A percentile compares a stretch with the other conserved stretches of the same genome.
phyloP scores from a whole-genome alignment of 2,797 vertebrate species.

The Lepidocolaptes lacrymiger region DNA sequence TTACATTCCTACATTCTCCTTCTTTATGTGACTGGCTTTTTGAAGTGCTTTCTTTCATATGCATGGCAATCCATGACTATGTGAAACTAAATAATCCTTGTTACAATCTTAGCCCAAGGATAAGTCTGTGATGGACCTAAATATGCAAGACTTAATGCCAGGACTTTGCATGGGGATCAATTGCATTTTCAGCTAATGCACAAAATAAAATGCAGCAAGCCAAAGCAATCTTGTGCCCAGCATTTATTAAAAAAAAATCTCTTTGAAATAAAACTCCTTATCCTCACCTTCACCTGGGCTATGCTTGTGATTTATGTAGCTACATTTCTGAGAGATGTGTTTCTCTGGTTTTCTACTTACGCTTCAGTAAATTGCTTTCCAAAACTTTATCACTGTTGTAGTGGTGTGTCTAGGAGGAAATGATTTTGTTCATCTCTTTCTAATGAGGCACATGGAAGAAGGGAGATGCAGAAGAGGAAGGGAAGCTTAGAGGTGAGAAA shows the following conservation, averaged over 20 bases:
- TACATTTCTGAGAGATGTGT: not conserved
- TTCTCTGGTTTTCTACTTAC: not conserved
- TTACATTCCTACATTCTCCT: not conserved
- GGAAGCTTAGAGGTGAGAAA: not conserved
- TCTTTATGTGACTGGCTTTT: not conserved
- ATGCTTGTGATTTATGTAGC: not conserved
- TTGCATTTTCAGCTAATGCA: not conserved
- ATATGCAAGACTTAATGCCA: not conserved
- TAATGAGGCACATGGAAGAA: not conserved
- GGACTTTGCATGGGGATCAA: not conserved
- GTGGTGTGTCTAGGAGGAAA: not conserved
- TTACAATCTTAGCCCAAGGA: not conserved
- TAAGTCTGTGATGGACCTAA: not conserved
- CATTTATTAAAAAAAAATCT: not conserved
- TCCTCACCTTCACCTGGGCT: slow-evolving; percentile 7
- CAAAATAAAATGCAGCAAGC: not conserved
- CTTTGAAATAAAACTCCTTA: slow-evolving; percentile 22
- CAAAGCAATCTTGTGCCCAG: not conserved
- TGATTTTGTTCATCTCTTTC: not conserved
- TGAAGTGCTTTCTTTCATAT: not conserved
- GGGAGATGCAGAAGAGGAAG: fast-evolving
- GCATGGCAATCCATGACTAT: not conserved
- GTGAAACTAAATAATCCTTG: not conserved
- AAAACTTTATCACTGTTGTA: not conserved
- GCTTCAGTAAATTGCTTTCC: not conserved